Base-by-base conservation (phyloP, 2,797 vertebrate genomes). In the Odontamblyopus lacepedii region DNA sequence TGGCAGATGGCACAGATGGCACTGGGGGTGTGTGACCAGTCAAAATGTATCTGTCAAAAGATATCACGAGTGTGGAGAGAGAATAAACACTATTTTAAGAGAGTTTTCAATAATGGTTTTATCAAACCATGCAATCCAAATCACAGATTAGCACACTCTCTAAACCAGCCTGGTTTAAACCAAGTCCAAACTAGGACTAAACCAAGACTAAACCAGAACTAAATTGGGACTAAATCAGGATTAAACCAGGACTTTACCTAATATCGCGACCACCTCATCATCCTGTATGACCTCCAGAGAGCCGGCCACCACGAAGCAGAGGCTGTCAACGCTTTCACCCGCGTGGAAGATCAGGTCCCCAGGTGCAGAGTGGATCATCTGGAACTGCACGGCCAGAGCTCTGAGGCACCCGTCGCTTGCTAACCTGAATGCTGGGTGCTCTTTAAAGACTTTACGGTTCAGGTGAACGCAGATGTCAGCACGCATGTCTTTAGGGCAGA, bases 271-370 rank as follows among this genome's bases (percentile, higher is more conserved):
- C 18, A 99, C 98, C 90, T 99, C 98, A 2, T 99, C 98, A 26
- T 99, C 98, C 90, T 99, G 98, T 73, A 99, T 99, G 44, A 99
- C 98, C 90, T 99, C 98, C 87, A 99, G 91, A 23, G 98, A 99
- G 32, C 98, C 98, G 0, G 98, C 98, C 84, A 99, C 98, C 87
- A 99, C 98, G 9, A 99, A 99, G 82, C 98, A 99, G n/a, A 99
- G 96, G 86, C 95, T 99, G 94, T 99, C 98, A 0, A 99, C 96
- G 0, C 98, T 99, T 82, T 99, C 98, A 0, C 98, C 98, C 0
- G 97, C 97, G 0, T 99, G 98, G 92, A 97, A 99, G 88, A 99
- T 98, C 29, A 99, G 94, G 89, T 99, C 97, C 0, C 97, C 98
- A 0, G 98, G 97, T 11, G 97, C 98, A 0, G 97, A 98, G 89